These are phyloP conservation scores for Atrina japonica DNA, from an alignment of 2,888 invertebrate genomes.

Conservation along the genomic window DNA sequence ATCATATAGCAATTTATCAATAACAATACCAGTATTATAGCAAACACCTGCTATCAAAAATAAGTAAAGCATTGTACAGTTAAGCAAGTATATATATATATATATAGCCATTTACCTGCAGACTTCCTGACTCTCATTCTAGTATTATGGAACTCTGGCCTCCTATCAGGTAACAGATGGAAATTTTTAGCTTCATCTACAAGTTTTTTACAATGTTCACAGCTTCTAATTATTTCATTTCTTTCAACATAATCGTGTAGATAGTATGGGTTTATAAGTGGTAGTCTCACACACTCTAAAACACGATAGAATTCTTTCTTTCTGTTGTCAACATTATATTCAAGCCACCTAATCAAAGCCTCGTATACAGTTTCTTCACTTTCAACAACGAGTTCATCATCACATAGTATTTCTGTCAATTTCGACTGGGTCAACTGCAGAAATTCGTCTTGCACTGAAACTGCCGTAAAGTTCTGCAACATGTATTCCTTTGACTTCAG, in stretches of 20 bases:
- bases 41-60: too few species aligned
- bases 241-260: conserved; percentile 81
- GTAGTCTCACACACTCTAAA: conserved; percentile 81
- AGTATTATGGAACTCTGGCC: conserved; percentile 78
- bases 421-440: conserved; percentile 90
- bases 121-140: conserved; percentile 80
- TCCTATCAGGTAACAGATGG: conserved; percentile 81
- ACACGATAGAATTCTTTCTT: conserved; percentile 71
- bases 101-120: conserved; percentile 64
- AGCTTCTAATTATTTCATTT: conserved; percentile 77
- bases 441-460: conserved; percentile 95
- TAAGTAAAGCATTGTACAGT: too few species aligned
- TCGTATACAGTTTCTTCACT: conserved; percentile 90
- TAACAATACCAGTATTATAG: too few species aligned
- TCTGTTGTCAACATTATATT: conserved; percentile 90
- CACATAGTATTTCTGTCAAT: conserved; percentile 89
- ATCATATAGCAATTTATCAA: too few species aligned
- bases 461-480: conserved; percentile 80
- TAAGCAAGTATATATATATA: too few species aligned
- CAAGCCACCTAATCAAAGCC: conserved; percentile 93
- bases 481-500: conserved; percentile 77
- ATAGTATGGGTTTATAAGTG: conserved; percentile 82
- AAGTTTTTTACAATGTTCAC: conserved; percentile 79
- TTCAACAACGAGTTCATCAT: conserved; percentile 94
- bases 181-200: conserved; percentile 82